phyloP scores from a whole-genome alignment of 1,140 invertebrate genomes.

The Anastatus disparis region DNA sequence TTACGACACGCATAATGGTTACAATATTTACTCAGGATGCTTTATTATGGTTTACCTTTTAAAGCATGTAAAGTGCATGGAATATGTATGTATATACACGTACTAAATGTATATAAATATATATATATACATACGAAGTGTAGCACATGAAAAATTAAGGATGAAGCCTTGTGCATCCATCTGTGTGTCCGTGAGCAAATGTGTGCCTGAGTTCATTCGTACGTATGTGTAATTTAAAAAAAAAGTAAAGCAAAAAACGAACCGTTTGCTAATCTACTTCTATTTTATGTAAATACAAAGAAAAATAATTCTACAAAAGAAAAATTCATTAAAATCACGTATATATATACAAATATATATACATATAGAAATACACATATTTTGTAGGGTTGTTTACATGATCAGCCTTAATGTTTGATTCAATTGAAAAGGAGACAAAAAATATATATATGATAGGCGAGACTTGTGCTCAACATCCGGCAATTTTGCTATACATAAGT shows the following conservation, averaged over 20 bases:
- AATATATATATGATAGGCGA: constrained; percentile 33
- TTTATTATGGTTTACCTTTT: constrained; percentile 64
- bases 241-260: constrained; percentile 44
- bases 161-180: constrained; percentile 46
- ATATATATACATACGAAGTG: constrained; percentile 55
- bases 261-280: constrained; percentile 64
- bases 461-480: constrained; percentile 53
- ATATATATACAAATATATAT: constrained; percentile 53
- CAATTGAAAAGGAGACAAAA: constrained; percentile 48
- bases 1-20: constrained; percentile 61
- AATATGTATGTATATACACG: constrained; percentile 52
- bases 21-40: constrained; percentile 68
- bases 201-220: neutral
- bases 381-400: constrained; percentile 69
- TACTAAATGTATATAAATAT: constrained; percentile 47
- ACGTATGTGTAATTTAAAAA: neutral
- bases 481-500: constrained; percentile 52
- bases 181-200: neutral
- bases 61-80: constrained; percentile 39
- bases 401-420: constrained; percentile 66
- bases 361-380: constrained; percentile 66
- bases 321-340: constrained; percentile 55
- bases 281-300: constrained; percentile 64
- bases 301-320: constrained; percentile 48
- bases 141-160: constrained; percentile 60